phyloP scores from a whole-genome alignment of 2,797 vertebrate species.

The Pseudopleuronectes americanus region DNA sequence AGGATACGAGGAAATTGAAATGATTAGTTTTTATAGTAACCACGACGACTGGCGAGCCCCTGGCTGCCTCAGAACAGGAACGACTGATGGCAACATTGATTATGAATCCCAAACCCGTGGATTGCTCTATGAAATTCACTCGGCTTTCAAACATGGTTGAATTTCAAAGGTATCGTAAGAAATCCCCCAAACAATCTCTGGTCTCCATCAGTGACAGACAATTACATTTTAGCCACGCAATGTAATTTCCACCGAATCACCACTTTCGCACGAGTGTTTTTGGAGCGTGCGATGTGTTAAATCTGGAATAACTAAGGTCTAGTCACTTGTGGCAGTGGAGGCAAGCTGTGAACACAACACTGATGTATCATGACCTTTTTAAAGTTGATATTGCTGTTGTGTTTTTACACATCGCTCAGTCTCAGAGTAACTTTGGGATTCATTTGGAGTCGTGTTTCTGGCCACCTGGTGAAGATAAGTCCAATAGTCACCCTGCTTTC shows the following conservation, averaged over 20 bases:
- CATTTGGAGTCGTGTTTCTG: background rate
- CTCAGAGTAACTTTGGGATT: background rate
- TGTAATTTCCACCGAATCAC: slow-evolving; percentile 46
- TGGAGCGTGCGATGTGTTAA: slow-evolving; percentile 26
- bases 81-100: slow-evolving; percentile 69
- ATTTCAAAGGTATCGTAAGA: slow-evolving; percentile 55
- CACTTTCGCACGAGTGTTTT: slow-evolving; percentile 24
- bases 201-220: slow-evolving; percentile 65
- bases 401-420: background rate
- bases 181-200: slow-evolving; percentile 67
- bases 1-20: slow-evolving; percentile 85
- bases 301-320: background rate
- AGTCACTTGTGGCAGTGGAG: background rate
- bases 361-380: background rate
- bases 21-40: slow-evolving; percentile 82
- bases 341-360: background rate
- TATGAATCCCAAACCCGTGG: slow-evolving; percentile 57
- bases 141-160: slow-evolving; percentile 63
- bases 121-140: slow-evolving; percentile 58
- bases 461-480: background rate
- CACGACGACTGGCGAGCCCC: slow-evolving; percentile 67
- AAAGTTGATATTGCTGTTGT: background rate
- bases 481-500: background rate
- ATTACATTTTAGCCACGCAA: slow-evolving; percentile 53
- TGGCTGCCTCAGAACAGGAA: slow-evolving; percentile 56